phyloP scores from a whole-genome alignment of 1,140 invertebrate species.

The Berghia stephanieae region DNA sequence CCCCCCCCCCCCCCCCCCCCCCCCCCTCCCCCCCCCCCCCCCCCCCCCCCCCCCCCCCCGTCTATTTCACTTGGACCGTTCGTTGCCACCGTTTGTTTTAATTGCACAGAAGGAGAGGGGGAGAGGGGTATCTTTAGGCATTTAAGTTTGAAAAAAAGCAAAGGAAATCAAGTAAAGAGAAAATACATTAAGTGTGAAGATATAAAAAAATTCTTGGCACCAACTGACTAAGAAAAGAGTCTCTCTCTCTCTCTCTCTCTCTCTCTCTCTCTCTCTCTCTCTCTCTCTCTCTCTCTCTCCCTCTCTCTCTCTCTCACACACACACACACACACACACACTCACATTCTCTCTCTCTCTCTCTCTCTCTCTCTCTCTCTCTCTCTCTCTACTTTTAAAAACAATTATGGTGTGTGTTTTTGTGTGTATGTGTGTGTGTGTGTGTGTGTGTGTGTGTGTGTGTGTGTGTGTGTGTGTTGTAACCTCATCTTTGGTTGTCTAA shows the following conservation, averaged over 20 bases:
- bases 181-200: not conserved
- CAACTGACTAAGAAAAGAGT: not conserved
- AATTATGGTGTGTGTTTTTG: not conserved
- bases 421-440: no score
- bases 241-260: not conserved
- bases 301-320: not conserved
- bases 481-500: not conserved
- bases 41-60: not conserved
- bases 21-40: no score
- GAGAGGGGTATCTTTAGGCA: no score
- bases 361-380: constrained; percentile 1
- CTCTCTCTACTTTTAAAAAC: not conserved
- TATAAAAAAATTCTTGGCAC: not conserved
- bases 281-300: not conserved
- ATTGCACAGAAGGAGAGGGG: not conserved
- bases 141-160: no score
- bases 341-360: constrained; percentile 1
- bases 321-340: constrained; percentile 6
- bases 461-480: no score
- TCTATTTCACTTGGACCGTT: not conserved
- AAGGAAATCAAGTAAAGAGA: not conserved
- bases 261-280: not conserved
- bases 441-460: no score
- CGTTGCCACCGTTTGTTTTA: not conserved
- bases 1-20: no score